Percentiles rank a stretch among this genome's conserved stretches.
phyloP scores from a whole-genome alignment of 37 sponge, comb jelly and placozoan genomes.

The Ianthella basta region DNA sequence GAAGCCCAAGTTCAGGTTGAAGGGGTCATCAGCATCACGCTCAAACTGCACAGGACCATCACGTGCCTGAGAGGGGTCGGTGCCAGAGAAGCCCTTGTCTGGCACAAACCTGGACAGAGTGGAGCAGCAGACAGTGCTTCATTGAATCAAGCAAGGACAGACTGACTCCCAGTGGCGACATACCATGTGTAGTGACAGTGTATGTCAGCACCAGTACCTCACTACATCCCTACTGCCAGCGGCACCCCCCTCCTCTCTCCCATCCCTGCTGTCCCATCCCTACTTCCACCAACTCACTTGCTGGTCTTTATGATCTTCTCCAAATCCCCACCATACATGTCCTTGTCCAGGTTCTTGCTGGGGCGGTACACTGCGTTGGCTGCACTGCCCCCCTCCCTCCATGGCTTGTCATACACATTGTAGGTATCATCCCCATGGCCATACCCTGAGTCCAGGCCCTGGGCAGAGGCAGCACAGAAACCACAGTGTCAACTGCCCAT shows the following conservation, averaged over 20 bases:
- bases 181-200: too few relatives aligned
- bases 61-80: constrained; percentile 60
- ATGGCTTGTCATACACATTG: constrained; percentile 99
- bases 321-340: constrained; percentile 96
- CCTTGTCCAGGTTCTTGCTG: constrained; percentile 91
- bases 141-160: neutral
- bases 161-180: too few relatives aligned
- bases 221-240: neutral
- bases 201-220: too few relatives aligned
- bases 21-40: constrained; percentile 94
- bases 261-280: neutral
- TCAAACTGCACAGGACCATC: constrained; percentile 98
- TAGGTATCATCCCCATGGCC: constrained; percentile 88
- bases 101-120: constrained; percentile 84
- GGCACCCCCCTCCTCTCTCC: neutral
- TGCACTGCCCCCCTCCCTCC: constrained; percentile 88
- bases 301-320: constrained; percentile 92
- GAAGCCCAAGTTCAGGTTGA: constrained; percentile 88
- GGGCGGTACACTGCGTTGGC: constrained; percentile 90
- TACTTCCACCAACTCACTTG: constrained; percentile 52
- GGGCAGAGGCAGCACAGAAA: neutral
- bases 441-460: constrained; percentile 88
- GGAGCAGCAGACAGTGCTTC: neutral
- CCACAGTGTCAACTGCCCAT: neutral
- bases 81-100: constrained; percentile 91